These are phyloP conservation scores for Protobothrops mucrosquamatus DNA, from an alignment of 2,113 vertebrate genomes.

Conservation along the genomic window DNA sequence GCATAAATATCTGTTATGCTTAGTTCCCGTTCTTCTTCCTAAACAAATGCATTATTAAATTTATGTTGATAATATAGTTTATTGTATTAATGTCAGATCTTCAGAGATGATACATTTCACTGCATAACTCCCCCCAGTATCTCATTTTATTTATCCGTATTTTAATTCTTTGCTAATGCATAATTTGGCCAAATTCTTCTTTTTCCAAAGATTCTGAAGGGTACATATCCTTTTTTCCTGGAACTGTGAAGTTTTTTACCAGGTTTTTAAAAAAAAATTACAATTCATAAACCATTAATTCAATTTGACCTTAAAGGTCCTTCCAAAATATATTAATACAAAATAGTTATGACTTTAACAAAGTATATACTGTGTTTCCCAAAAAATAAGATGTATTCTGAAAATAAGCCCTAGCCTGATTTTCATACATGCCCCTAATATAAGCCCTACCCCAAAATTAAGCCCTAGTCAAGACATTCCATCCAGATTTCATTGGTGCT, in stretches of 20 bases:
- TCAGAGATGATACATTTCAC: neutral
- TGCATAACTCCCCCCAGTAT: neutral
- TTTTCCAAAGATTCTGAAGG: neutral
- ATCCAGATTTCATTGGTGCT: too few relatives aligned
- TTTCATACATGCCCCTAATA: too few relatives aligned
- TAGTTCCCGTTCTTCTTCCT: conserved; percentile 23
- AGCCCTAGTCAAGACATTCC: too few relatives aligned
- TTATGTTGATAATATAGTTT: neutral
- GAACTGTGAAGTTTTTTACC: neutral
- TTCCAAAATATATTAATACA: neutral
- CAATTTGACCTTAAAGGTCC: conserved; percentile 12
- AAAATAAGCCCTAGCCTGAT: too few relatives aligned
- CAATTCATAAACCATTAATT: neutral
- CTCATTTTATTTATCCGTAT: neutral
- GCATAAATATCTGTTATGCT: neutral
- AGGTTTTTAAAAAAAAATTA: conserved; percentile 11
- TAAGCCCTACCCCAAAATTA: too few relatives aligned
- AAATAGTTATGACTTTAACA: neutral
- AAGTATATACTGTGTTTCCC: neutral
- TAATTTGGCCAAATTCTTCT: neutral
- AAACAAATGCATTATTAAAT: conserved; percentile 28
- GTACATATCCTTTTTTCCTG: neutral
- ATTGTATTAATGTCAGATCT: neutral
- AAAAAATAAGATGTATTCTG: too few relatives aligned
- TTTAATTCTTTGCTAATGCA: neutral